These are phyloP conservation scores for Cirrhinus mrigala DNA, from an alignment of 2,797 vertebrate genomes.

Conservation along the genomic window DNA sequence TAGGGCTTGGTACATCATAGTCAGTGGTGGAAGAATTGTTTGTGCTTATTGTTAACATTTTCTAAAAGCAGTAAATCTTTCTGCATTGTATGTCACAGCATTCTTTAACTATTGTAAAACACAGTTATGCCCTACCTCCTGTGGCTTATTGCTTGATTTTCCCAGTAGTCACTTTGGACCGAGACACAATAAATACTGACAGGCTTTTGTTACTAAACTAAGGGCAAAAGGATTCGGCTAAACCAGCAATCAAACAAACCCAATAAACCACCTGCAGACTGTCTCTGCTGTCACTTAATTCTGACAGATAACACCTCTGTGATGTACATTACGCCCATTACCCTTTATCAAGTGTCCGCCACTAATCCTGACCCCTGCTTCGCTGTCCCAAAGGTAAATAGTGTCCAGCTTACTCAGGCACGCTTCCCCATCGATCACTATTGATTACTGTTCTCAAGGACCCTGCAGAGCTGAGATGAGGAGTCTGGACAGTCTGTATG, in stretches of 20 bases:
- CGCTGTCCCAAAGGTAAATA: conserved; percentile 31
- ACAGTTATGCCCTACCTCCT: neutral
- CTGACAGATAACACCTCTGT: conserved; percentile 27
- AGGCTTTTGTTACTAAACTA: neutral
- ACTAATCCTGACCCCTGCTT: conserved; percentile 41
- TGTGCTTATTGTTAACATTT: neutral
- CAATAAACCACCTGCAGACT: conserved; percentile 18
- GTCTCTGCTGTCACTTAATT: conserved; percentile 26
- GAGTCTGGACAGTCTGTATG: conserved; percentile 44
- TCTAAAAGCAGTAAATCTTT: neutral
- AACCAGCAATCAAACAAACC: conserved; percentile 25
- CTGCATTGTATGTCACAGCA: neutral
- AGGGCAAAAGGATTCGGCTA: conserved; percentile 18
- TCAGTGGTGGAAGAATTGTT: neutral
- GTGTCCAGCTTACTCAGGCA: conserved; percentile 41
- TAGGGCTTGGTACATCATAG: neutral
- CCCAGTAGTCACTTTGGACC: neutral
- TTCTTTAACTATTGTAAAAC: neutral
- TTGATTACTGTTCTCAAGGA: conserved; percentile 49
- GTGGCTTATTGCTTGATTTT: neutral
- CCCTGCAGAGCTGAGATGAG: conserved; percentile 42
- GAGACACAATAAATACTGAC: conserved; percentile 10
- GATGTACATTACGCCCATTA: conserved; percentile 25
- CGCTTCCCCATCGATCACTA: conserved; percentile 37
- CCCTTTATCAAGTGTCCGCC: conserved; percentile 51